Percentiles rank a stretch among this genome's conserved stretches.
Evolutionary conservation across 1,140 invertebrate species (phyloP).

Genomic region (Drosophila gunungcola): DNA sequence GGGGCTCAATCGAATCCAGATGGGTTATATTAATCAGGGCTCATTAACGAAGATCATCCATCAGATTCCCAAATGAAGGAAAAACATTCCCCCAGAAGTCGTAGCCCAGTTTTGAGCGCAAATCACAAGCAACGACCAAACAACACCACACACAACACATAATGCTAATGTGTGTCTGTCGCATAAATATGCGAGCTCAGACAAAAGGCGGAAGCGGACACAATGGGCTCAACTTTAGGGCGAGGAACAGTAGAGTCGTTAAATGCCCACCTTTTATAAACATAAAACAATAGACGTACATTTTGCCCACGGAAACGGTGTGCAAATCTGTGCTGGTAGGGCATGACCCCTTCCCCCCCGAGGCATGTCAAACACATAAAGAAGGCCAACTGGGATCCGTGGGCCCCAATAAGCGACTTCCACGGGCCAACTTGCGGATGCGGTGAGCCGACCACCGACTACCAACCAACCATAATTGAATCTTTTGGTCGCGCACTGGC

Average conservation of each 20-base stretch:
- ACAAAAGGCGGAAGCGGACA: conserved; percentile 53
- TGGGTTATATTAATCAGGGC: conserved; percentile 34
- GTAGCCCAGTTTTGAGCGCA: conserved; percentile 59
- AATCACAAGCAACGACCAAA: conserved; percentile 20
- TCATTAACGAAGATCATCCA: conserved; percentile 26
- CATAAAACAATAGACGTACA: conserved; percentile 61
- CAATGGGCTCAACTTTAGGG: conserved; percentile 58
- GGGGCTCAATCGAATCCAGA: conserved; percentile 32
- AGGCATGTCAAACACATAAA: conserved; percentile 63
- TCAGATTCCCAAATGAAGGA: conserved; percentile 4
- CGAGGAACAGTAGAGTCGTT: conserved; percentile 51
- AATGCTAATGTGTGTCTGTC: conserved; percentile 33
- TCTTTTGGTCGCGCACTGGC: conserved; percentile 57
- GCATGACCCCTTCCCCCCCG: conserved; percentile 13
- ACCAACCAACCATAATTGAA: conserved; percentile 66
- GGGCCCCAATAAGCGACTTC: conserved; percentile 42
- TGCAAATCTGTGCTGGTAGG: conserved; percentile 22
- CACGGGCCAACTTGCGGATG: conserved; percentile 43
- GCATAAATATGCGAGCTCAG: conserved; percentile 26
- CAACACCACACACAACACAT: conserved; percentile 14
- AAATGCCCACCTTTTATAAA: conserved; percentile 61
- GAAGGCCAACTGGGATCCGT: conserved; percentile 41
- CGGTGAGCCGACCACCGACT: conserved; percentile 34
- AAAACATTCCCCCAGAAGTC: conserved; percentile 34
- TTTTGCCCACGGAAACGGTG: conserved; percentile 40